Percentiles rank a stretch among this genome's conserved stretches.
Conservation (phyloP, 2,888 invertebrate genomes). For the Aleiodes leptofemur region DNA sequence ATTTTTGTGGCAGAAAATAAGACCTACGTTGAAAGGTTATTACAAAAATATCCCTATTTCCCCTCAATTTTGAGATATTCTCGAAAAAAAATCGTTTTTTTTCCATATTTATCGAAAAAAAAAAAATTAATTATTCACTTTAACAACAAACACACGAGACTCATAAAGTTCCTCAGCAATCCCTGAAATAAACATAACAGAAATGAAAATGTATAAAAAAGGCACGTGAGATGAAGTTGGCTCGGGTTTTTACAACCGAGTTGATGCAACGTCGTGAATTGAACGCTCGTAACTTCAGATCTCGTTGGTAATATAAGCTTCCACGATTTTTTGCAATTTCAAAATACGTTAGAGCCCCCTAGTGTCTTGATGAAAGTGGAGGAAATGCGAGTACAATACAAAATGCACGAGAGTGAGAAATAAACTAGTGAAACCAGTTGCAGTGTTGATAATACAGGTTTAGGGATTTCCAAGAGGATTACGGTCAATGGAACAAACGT, state of each 20-base stretch:
- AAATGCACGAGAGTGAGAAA: neutral
- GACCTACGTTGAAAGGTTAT: too few species aligned
- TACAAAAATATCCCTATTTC: too few species aligned
- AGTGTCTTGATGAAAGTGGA: constrained; percentile 14
- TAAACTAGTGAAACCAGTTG: constrained; percentile 16
- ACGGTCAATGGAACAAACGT: constrained; percentile 31
- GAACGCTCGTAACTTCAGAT: constrained; percentile 37
- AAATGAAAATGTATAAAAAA: neutral
- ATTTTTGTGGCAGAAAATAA: too few species aligned
- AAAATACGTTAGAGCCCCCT: constrained; percentile 3
- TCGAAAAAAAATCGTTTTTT: too few species aligned
- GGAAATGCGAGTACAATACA: constrained; percentile 5
- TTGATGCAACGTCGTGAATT: constrained; percentile 29
- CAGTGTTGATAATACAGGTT: constrained; percentile 18
- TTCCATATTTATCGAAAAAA: too few species aligned
- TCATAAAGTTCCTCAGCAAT: constrained; percentile 8
- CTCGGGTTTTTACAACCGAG: constrained; percentile 18
- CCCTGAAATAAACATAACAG: neutral
- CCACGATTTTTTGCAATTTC: constrained; percentile 13
- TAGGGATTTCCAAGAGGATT: constrained; percentile 14
- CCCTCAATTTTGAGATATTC: too few species aligned
- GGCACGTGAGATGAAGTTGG: constrained; percentile 11
- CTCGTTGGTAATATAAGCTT: constrained; percentile 25
- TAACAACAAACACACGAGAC: neutral
- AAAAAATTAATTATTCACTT: too few species aligned